Percentiles rank a stretch among this genome's conserved stretches.
phyloP scores from a whole-genome alignment of 2,113 vertebrate species.

The Halichoerus grypus region DNA sequence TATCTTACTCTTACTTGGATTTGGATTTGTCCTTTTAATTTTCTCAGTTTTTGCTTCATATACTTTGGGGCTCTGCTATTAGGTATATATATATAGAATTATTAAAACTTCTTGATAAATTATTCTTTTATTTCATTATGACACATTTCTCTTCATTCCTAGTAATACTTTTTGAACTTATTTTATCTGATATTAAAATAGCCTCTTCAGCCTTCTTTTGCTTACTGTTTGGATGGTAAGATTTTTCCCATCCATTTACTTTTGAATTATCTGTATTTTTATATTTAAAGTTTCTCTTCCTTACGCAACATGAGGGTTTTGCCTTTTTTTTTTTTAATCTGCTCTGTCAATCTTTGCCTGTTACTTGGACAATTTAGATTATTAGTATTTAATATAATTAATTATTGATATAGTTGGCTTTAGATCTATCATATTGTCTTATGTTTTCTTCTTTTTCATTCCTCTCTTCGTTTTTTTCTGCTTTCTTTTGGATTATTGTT shows the following conservation, averaged over 20 bases:
- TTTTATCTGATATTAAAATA: conserved; percentile 27
- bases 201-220: neutral
- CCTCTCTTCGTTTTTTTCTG: neutral
- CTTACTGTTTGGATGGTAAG: neutral
- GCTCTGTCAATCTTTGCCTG: conserved; percentile 8
- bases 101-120: neutral
- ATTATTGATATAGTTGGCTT: neutral
- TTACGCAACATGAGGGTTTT: neutral
- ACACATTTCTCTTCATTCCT: neutral
- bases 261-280: neutral
- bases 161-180: neutral
- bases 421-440: neutral
- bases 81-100: neutral
- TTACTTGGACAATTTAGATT: conserved; percentile 6
- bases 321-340: neutral
- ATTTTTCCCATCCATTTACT: neutral
- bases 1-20: neutral
- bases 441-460: neutral
- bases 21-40: conserved; percentile 37
- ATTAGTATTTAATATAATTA: conserved; percentile 24
- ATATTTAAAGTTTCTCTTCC: neutral
- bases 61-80: neutral
- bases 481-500: neutral
- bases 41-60: neutral
- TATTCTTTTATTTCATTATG: neutral